Conservation (phyloP, 2,888 invertebrate genomes). For the Synanthedon andrenaeformis region DNA sequence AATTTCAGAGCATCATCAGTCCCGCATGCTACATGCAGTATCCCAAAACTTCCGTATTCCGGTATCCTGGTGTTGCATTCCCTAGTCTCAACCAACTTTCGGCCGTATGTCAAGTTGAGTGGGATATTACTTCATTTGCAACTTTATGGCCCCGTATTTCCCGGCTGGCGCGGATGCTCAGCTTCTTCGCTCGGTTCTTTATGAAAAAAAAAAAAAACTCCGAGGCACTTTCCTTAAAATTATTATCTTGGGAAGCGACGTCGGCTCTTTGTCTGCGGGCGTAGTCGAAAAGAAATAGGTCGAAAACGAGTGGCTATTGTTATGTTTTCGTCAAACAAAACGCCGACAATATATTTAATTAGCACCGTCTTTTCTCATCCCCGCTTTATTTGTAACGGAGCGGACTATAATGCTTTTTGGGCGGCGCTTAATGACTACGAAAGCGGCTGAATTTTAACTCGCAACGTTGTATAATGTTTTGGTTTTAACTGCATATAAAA, state of each 20-base stretch:
- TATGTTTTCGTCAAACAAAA: constrained; percentile 28
- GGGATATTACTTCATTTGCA: constrained; percentile 64
- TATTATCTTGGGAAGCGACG: constrained; percentile 36
- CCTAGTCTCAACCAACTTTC: neutral
- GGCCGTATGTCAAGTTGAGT: constrained; percentile 36
- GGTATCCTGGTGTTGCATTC: neutral
- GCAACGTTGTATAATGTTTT: neutral
- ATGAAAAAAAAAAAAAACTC: constrained; percentile 45
- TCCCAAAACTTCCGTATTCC: neutral
- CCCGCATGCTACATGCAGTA: neutral
- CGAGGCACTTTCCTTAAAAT: constrained; percentile 41
- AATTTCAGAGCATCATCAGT: neutral
- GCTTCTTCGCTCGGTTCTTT: constrained; percentile 26
- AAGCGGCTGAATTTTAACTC: neutral
- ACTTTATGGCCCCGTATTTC: constrained; percentile 51
- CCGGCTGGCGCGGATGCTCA: constrained; percentile 30
- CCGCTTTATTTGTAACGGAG: neutral
- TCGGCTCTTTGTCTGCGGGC: constrained; percentile 29
- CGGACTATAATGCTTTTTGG: neutral
- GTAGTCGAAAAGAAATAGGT: constrained; percentile 24
- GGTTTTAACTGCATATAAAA: constrained; percentile 3
- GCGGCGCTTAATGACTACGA: neutral
- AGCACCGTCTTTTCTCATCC: constrained; percentile 16
- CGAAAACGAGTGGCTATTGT: constrained; percentile 24
- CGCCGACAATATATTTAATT: constrained; percentile 27